Evolutionary conservation across 2,888 invertebrate species (phyloP).

Genomic region (Pegoplata infirma): DNA sequence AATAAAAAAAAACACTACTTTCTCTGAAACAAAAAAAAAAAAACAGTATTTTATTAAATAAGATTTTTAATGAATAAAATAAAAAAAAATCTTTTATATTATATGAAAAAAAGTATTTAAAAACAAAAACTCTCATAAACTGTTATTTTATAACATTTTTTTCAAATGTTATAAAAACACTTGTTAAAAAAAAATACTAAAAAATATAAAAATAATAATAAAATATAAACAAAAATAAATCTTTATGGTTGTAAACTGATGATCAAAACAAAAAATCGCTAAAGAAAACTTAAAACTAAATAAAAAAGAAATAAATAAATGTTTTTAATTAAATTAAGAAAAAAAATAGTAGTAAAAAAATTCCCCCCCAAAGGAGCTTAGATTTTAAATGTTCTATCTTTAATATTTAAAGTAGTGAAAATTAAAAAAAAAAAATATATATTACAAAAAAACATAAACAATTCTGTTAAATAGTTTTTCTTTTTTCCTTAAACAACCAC

Average conservation of each 20-base stretch:
- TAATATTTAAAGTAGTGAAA: constrained; percentile 56
- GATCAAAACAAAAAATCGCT: constrained; percentile 70
- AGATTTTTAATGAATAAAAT: constrained; percentile 51
- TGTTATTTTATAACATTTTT: constrained; percentile 61
- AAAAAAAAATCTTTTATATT: constrained; percentile 52
- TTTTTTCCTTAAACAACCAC: not conserved
- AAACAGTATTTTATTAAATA: constrained; percentile 62
- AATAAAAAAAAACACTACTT: constrained; percentile 6
- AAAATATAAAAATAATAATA: constrained; percentile 46
- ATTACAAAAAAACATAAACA: not conserved
- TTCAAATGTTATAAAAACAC: constrained; percentile 53
- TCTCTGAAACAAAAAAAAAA: constrained; percentile 37
- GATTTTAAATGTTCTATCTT: constrained; percentile 58
- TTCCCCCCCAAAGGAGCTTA: constrained; percentile 58
- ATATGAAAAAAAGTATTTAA: constrained; percentile 24
- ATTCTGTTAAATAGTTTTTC: not conserved
- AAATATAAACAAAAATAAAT: constrained; percentile 67
- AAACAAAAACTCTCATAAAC: constrained; percentile 41
- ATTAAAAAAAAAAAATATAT: constrained; percentile 6
- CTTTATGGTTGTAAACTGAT: constrained; percentile 76
- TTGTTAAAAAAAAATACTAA: constrained; percentile 55
- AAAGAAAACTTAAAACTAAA: constrained; percentile 22
- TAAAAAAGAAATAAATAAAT: constrained; percentile 40
- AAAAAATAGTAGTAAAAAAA: constrained; percentile 16
- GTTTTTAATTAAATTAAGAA: constrained; percentile 56